Evolutionary conservation across 2,113 vertebrate species (phyloP), one percentile per base, ranked within the genome.

Genomic region (Lampris incognitus): DNA sequence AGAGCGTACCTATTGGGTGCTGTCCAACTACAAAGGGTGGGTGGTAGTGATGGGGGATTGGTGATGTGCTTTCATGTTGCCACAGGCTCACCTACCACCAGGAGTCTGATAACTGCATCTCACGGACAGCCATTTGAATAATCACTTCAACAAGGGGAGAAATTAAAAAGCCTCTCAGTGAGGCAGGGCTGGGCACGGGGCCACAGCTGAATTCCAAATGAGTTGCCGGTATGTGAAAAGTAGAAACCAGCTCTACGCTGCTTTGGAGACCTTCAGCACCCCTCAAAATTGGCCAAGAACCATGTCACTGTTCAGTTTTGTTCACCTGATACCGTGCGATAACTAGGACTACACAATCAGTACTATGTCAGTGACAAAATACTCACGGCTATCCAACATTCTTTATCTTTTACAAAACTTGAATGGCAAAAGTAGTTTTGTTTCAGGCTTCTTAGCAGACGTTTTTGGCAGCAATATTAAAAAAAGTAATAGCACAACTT

Each of bases 91-190:
- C 90, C 88, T 86, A 93, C 84, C 86, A 93, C 89, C 89, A 89
- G 86, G 86, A 90, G 91, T 89, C 91, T 91, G 91, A 92, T 92
- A 93, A 93, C 91, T 87, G 87, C 82, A 88, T 91, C 91, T 92
- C 91, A 92, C 72, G 87, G 89, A 92, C 85, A 66, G 80, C 84
- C 84, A 93, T 94, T 95, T 93, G 89, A 95, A 94, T 94, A 94
- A 94, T 92, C 89, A 90, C 88, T 93, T 92, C 88, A 93, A 93
- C 90, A 91, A 91, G 91, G 88, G 85, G 89, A 90, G 78, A 91
- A 92, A 93, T 91, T 92, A 92, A 94, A 93, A 92, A 91, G 80
- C 75, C 86, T 90, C 88, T 93, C 76, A 87, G 89, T 88, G 90
- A 90, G 89, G 85, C 76, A n/a, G 87, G 72, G 85, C 89, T 81